Percentiles rank a stretch among this genome's conserved stretches.
phyloP scores from a whole-genome alignment of 2,797 vertebrate species.

The Sebastes jordani region DNA sequence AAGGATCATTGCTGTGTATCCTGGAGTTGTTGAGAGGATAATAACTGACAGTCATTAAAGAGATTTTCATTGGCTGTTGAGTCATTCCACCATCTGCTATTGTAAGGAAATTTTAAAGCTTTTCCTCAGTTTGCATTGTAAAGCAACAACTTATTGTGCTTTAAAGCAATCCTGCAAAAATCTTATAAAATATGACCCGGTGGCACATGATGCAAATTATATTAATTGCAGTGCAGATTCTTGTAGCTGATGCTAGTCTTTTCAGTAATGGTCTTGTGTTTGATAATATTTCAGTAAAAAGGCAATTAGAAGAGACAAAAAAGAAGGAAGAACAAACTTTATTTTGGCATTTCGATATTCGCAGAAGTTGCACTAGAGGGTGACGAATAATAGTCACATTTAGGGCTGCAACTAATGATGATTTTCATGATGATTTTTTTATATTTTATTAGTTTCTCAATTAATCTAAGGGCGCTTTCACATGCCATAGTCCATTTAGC shows the following conservation, averaged over 20 bases:
- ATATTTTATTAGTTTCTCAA: no score
- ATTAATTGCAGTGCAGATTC: neutral
- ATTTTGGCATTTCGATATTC: neutral
- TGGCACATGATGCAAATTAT: neutral
- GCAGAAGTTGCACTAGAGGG: neutral
- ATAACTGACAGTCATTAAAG: constrained; percentile 29
- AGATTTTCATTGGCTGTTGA: constrained; percentile 47
- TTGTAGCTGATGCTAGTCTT: neutral
- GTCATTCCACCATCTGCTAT: constrained; percentile 49
- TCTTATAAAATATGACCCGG: neutral
- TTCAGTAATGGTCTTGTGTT: neutral
- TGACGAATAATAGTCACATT: neutral
- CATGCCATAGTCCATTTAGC: no score
- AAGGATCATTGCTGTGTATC: neutral
- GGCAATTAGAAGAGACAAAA: neutral
- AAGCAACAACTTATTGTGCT: neutral
- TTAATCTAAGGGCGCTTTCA: no score
- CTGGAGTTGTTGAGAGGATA: constrained; percentile 31
- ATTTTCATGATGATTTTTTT: neutral
- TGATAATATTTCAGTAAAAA: neutral
- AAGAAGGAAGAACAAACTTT: neutral
- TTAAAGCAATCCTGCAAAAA: neutral
- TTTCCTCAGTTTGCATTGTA: constrained; percentile 9
- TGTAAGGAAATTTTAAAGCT: constrained; percentile 10
- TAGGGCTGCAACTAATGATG: neutral